Base-by-base conservation (phyloP, 1,140 invertebrate species). In the Drosophila prosaltans region DNA sequence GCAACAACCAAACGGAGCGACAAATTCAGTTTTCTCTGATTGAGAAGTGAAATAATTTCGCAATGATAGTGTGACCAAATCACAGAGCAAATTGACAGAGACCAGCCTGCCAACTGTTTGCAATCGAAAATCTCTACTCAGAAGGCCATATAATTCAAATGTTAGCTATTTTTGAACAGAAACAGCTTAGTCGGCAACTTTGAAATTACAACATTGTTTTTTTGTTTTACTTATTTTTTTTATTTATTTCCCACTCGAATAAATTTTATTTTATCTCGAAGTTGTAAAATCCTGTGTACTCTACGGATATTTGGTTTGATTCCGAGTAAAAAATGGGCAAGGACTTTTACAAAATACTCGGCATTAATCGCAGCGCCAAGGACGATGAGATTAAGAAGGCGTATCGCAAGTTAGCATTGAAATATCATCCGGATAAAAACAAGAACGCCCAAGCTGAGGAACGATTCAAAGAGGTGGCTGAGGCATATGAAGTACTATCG, bases 371-470 rank as follows among this genome's bases (percentile, higher is more conserved):
- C 94, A 97, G 96, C 74, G 96, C 97, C 36, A 97, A 95, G 51
- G 93, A 94, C 55, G 97, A 98, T 62, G 97, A 98, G 89, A 96
- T 98, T 54, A 98, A 97, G 91, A 97, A 97, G 93, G 97, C 96
- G 41, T 98, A 98, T 90, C 94, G 97, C 80, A 97, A 96, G 94
- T 93, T 89, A 62, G 97, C 97, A 1, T 93, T 98, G 61, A 97
- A 97, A 93, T 97, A 96, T 92, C 97, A 98, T 93, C 97, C 97
- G 16, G 97, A 98, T 92, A 98, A 98, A 93, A 98, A 98, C 94
- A 96, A 97, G 90, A 97, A 97, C 93, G 95, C 96, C 65, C 96
- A 97, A 85, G 97, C 97, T 28, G 94, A 96, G 21, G 97, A 93
- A 4, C 92, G 97, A 94, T 98, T 98, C 91, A 98, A 98, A 93